Conservation (phyloP, 2,113 vertebrate genomes). For the Ceyx cyanopectus region DNA sequence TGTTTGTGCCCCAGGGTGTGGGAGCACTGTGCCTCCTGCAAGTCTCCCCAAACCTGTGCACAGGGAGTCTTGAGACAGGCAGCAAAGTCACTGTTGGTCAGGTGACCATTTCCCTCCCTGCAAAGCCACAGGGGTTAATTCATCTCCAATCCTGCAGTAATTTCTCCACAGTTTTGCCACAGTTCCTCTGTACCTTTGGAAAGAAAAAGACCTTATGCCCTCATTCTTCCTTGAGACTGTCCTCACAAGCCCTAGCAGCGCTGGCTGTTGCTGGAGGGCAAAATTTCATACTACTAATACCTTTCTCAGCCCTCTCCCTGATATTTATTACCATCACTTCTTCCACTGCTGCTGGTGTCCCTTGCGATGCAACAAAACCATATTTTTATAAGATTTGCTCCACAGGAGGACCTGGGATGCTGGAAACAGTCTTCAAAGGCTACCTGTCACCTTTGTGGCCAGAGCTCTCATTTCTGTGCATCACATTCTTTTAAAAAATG, state of each 20-base stretch:
- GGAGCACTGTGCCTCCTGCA: background rate
- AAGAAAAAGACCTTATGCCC: background rate
- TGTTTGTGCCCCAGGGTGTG: rapidly evolving
- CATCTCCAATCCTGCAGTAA: background rate
- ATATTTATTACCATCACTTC: background rate
- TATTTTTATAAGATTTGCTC: background rate
- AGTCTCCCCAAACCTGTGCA: background rate
- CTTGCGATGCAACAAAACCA: background rate
- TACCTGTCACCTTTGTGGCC: background rate
- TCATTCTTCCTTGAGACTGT: slow-evolving; percentile 6
- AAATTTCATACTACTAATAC: background rate
- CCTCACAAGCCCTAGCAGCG: background rate
- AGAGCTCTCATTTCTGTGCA: background rate
- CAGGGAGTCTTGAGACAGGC: background rate
- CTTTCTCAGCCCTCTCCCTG: background rate
- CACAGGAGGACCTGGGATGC: background rate
- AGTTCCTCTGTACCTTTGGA: background rate
- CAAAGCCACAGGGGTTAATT: background rate
- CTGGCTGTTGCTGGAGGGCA: slow-evolving; percentile 18
- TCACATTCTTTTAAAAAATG: background rate
- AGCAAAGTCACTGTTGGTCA: background rate
- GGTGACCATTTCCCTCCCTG: background rate
- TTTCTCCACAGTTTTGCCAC: background rate
- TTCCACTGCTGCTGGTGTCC: background rate
- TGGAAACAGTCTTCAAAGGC: background rate